Percentiles rank a stretch among this genome's conserved stretches.
Conservation (phyloP, 2,113 vertebrate genomes). For the Eulacestoma nigropectus region DNA sequence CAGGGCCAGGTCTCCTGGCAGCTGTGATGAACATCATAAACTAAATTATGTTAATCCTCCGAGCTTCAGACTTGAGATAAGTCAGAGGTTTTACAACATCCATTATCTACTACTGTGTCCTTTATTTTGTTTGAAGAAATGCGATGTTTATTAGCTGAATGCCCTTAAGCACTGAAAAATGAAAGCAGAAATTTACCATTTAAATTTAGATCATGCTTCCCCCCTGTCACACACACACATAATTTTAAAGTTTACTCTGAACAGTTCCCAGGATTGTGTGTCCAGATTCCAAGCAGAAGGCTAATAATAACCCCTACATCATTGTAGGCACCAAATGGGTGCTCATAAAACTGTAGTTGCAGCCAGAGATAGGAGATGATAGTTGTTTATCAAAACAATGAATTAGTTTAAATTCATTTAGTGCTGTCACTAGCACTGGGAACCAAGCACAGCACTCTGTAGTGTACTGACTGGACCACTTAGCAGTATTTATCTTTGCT, state of each 20-base stretch:
- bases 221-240: neutral
- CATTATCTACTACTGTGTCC: neutral
- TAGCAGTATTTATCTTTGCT: neutral
- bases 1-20: neutral
- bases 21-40: conserved; percentile 4
- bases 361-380: neutral
- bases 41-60: neutral
- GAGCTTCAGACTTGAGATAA: conserved; percentile 6
- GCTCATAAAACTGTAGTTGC: neutral
- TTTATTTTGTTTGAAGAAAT: conserved; percentile 14
- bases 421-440: neutral
- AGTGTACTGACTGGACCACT: neutral
- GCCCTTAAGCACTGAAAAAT: neutral
- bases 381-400: neutral
- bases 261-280: neutral
- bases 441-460: neutral
- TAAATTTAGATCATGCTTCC: conserved; percentile 30
- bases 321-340: neutral
- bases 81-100: conserved; percentile 13
- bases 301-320: conserved; percentile 34
- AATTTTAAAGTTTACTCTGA: conserved; percentile 16
- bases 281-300: conserved; percentile 19
- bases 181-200: conserved; percentile 33
- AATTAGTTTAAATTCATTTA: neutral
- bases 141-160: neutral